Evolutionary conservation across 2,888 invertebrate species (phyloP), one percentile per base, ranked within the genome.

Genomic region (Drosophila hamatofila): DNA sequence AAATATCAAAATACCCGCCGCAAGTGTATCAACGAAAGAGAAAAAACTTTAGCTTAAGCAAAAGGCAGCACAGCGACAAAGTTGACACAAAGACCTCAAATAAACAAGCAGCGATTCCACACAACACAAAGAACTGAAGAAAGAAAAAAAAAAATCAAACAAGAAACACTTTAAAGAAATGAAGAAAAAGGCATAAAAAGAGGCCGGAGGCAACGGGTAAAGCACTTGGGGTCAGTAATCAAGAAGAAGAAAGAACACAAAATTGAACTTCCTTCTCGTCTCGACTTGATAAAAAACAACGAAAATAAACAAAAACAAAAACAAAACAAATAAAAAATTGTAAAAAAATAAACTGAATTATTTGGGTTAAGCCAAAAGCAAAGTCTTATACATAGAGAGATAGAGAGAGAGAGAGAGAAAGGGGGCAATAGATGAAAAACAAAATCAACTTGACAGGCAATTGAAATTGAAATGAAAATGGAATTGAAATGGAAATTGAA

Each of bases 11-110:
- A 3, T 35, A 25, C 16, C 23, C 52, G 37, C 23, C 9, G 23
- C 14, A 23, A 52, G 52, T 51, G 51, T 23, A 52, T 35, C 9
- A 55, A 41, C 14, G 27, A 30, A 16, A 21, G 14, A 30, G 42
- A 18, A 41, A 25, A 33, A 56, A 56, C 25, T 8, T 41, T 5
- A 41, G 21, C 30, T 21, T 9, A 30, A 42, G 16, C 33, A 56
- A 56, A 41, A 57, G 51, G 55, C 54, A 66, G 57, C 51, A 51
- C 78, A 78, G 75, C 78, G 74, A 61, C 63, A 62, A 65, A 76
- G 89, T 85, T 85, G 84, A 85, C 89, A 85, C 88, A 89, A 89
- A 85, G 84, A 85, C 88, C 84, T 89, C 78, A 89, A 88, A 77
- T 61, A 88, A 85, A 88, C 85, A 85, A 82, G 77, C 76, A 51